These are phyloP conservation scores for Anguilla japonica DNA, from an alignment of 2,113 vertebrate species.

Conservation along the genomic window DNA sequence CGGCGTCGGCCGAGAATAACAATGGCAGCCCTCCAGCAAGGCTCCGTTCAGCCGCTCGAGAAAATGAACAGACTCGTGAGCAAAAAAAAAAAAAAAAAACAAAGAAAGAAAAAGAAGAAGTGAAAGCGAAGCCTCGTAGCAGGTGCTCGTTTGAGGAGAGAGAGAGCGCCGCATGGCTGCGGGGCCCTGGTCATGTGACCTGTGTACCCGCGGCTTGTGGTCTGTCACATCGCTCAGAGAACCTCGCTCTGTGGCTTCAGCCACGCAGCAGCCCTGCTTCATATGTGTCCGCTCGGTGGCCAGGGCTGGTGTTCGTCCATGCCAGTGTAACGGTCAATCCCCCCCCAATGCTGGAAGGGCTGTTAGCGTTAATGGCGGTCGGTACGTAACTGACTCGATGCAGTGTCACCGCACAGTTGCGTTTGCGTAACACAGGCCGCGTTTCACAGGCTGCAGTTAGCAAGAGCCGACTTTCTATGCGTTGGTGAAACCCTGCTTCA, in stretches of 20 bases:
- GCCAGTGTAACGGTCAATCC: neutral
- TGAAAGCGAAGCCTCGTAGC: neutral
- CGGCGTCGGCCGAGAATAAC: constrained; percentile 61
- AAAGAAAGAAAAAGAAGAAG: too few relatives aligned
- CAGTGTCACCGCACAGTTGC: constrained; percentile 45
- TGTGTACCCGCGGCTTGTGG: too few relatives aligned
- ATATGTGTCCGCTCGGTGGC: too few relatives aligned
- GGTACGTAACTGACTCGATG: neutral
- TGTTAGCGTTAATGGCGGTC: neutral
- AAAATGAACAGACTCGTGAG: constrained; percentile 59
- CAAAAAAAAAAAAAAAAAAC: constrained; percentile 22
- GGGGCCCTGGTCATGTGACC: neutral
- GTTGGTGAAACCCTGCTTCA: constrained; percentile 41
- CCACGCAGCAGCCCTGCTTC: too few relatives aligned
- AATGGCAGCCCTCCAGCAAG: constrained; percentile 61
- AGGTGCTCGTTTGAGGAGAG: neutral
- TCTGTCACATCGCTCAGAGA: neutral
- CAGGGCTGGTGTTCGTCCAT: neutral
- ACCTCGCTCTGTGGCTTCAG: neutral
- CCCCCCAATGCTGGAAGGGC: neutral
- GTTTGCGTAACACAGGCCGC: neutral
- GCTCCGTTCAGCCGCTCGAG: constrained; percentile 48
- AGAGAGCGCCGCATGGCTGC: too few relatives aligned
- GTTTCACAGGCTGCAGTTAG: constrained; percentile 36
- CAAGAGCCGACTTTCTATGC: constrained; percentile 57